These are phyloP conservation scores for Sebastes kiyomatsui DNA, from an alignment of 2,797 vertebrate species.

Conservation along the genomic window DNA sequence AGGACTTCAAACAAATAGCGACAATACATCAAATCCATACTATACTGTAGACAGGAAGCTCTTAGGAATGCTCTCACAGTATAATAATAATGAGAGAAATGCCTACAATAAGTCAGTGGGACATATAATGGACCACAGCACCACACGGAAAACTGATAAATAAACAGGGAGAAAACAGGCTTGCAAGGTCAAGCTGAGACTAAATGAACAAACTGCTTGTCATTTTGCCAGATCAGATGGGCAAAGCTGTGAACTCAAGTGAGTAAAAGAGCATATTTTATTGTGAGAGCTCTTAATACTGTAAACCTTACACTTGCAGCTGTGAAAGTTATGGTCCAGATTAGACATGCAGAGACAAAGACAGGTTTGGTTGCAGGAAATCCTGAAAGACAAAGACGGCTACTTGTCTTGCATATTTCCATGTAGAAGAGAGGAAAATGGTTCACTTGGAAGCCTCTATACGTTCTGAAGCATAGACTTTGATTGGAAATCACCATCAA, in stretches of 20 bases:
- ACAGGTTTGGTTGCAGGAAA: background rate
- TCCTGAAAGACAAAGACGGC: background rate
- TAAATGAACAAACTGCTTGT: background rate
- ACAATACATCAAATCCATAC: constrained; percentile 4
- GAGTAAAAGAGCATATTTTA: constrained; percentile 20
- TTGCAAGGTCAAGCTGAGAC: background rate
- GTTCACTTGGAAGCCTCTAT: background rate
- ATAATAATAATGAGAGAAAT: constrained; percentile 13
- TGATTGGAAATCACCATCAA: background rate
- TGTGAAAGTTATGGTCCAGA: constrained; percentile 19
- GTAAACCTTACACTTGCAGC: constrained; percentile 30
- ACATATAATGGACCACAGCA: constrained; percentile 5
- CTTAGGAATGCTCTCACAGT: constrained; percentile 45
- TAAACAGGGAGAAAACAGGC: background rate
- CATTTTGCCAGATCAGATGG: background rate
- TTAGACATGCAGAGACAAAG: constrained; percentile 32
- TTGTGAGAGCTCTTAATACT: constrained; percentile 22
- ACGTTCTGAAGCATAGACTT: background rate
- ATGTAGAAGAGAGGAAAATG: background rate
- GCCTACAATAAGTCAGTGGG: constrained; percentile 3
- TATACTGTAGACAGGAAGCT: background rate
- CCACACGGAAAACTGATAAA: constrained; percentile 18
- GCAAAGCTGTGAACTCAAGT: constrained; percentile 12
- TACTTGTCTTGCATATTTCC: background rate
- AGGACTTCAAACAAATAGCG: constrained; percentile 26